Evolutionary conservation across 2,888 invertebrate genomes (phyloP).

Genomic region (Phaonia tiefii): DNA sequence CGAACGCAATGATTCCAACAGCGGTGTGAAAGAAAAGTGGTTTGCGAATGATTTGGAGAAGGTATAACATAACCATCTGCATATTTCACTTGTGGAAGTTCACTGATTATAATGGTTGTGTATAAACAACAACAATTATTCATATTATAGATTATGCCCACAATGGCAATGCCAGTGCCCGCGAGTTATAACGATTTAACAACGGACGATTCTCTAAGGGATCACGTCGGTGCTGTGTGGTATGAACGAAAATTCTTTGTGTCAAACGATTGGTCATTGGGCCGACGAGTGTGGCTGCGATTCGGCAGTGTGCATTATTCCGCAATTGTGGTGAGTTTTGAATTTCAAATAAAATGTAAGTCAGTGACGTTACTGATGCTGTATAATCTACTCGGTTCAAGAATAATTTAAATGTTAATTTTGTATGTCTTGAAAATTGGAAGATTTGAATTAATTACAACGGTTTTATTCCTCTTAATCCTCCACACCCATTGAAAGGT

Average conservation of each 20-base stretch:
- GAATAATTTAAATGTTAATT: too few species aligned
- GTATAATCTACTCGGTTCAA: neutral
- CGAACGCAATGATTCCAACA: slow-evolving; percentile 84
- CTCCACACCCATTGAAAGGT: too few species aligned
- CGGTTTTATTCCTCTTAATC: too few species aligned
- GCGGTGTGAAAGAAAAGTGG: slow-evolving; percentile 90
- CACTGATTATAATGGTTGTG: too few species aligned
- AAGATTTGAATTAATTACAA: too few species aligned
- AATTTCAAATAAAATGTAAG: neutral
- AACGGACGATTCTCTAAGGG: slow-evolving; percentile 88
- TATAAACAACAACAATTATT: neutral
- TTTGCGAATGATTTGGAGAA: slow-evolving; percentile 85
- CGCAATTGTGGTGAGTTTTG: slow-evolving; percentile 88
- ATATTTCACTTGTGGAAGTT: too few species aligned
- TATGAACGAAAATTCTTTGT: slow-evolving; percentile 93
- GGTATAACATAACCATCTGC: too few species aligned
- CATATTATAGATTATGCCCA: slow-evolving; percentile 80
- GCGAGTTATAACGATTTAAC: slow-evolving; percentile 97
- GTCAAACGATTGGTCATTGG: slow-evolving; percentile 86
- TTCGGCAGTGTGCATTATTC: slow-evolving; percentile 96
- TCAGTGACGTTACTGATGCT: too few species aligned
- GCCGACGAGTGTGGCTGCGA: slow-evolving; percentile 88
- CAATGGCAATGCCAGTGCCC: slow-evolving; percentile 96
- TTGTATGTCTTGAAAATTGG: too few species aligned
- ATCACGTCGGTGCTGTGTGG: slow-evolving; percentile 98